Evolutionary conservation across 1,140 invertebrate species (phyloP).

Genomic region (Drosophila pectinifera): DNA sequence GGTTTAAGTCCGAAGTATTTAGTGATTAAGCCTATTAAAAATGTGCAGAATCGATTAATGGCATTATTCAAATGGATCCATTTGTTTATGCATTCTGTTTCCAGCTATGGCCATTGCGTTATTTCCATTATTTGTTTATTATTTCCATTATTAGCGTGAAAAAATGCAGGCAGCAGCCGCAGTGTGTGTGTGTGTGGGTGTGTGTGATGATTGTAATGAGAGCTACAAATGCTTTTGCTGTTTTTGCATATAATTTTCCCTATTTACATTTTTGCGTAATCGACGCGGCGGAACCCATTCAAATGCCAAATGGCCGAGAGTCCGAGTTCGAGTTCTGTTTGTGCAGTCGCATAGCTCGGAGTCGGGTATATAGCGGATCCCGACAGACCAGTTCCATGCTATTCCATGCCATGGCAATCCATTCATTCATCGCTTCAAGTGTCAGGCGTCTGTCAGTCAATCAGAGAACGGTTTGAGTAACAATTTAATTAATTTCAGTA

Average conservation of each 20-base stretch:
- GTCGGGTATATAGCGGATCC: conserved; percentile 19
- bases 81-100: conserved; percentile 53
- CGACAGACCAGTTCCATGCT: conserved; percentile 45
- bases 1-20: not conserved
- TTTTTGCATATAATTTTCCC: conserved; percentile 42
- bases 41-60: conserved; percentile 17
- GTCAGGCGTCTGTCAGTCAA: conserved; percentile 56
- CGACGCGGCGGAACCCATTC: conserved; percentile 43
- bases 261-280: conserved; percentile 71
- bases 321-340: conserved; percentile 55
- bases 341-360: conserved; percentile 62
- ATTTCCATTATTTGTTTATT: conserved; percentile 53
- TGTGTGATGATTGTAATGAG: conserved; percentile 53
- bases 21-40: conserved; percentile 17
- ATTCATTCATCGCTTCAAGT: conserved; percentile 61
- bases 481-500: conserved; percentile 80
- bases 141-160: conserved; percentile 53
- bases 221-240: conserved; percentile 68
- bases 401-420: conserved; percentile 42
- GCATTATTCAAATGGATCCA: conserved; percentile 24
- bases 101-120: conserved; percentile 27
- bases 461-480: conserved; percentile 66
- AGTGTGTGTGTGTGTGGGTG: not conserved
- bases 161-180: conserved; percentile 40
- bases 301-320: conserved; percentile 52